Evolutionary conservation across 2,113 vertebrate genomes (phyloP).

Genomic region (Promerops cafer): DNA sequence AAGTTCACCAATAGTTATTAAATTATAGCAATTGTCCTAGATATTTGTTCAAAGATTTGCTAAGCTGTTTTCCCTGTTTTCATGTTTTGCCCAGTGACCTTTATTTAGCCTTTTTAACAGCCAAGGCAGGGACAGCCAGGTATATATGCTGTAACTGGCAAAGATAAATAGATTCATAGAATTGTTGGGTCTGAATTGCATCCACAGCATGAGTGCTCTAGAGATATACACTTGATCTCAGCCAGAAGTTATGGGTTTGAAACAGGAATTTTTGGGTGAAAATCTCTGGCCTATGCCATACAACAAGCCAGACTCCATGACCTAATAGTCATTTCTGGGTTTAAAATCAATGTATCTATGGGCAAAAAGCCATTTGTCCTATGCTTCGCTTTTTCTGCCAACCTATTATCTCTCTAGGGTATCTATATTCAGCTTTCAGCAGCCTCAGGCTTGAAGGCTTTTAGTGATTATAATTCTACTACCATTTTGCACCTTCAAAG

Average conservation of each 20-base stretch:
- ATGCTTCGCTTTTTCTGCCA: background rate
- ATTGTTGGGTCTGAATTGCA: background rate
- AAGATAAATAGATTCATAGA: slow-evolving; percentile 33
- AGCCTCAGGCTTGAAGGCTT: background rate
- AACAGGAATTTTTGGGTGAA: background rate
- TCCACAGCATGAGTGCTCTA: background rate
- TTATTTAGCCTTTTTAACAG: slow-evolving; percentile 3
- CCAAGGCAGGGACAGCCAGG: background rate
- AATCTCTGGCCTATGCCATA: background rate
- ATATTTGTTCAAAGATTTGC: background rate
- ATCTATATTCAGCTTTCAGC: background rate
- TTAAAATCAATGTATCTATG: background rate
- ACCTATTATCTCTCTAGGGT: background rate
- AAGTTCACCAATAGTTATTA: background rate
- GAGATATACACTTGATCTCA: background rate
- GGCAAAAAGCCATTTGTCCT: background rate
- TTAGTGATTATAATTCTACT: background rate
- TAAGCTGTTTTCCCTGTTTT: background rate
- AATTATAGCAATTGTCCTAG: background rate
- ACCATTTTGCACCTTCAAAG: background rate
- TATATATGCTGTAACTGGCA: background rate
- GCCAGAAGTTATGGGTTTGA: background rate
- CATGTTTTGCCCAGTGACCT: background rate
- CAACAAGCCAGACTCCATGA: background rate
- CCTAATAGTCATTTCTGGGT: background rate